A percentile compares a stretch with the other conserved stretches of the same genome.
phyloP scores from a whole-genome alignment of 2,888 invertebrate species.

The Eilema depressum region DNA sequence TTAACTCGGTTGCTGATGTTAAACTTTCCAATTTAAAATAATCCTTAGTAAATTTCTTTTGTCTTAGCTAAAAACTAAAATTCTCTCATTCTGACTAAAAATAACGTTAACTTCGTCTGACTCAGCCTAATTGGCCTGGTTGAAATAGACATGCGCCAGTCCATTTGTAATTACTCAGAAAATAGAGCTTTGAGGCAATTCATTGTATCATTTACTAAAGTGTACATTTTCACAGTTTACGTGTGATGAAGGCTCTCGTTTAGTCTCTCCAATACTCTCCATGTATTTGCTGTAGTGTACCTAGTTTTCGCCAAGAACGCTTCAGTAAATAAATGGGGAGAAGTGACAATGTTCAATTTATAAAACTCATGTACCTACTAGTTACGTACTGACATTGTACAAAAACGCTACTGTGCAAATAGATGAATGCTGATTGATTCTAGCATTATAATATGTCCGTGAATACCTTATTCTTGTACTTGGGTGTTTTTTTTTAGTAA shows the following conservation, averaged over 20 bases:
- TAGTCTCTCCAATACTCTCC: too few relatives aligned
- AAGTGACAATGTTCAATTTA: neutral
- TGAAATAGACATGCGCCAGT: too few relatives aligned
- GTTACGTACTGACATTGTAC: neutral
- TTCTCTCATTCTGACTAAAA: neutral
- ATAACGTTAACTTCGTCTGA: neutral
- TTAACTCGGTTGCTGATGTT: neutral
- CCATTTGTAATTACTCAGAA: neutral
- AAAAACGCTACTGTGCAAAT: too few relatives aligned
- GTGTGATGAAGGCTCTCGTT: neutral
- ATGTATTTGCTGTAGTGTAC: neutral
- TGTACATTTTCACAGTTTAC: neutral
- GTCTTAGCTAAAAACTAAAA: neutral
- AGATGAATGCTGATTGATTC: too few relatives aligned
- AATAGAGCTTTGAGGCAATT: neutral
- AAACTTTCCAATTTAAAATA: neutral
- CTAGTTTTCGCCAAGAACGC: neutral
- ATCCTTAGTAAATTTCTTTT: neutral
- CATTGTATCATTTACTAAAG: neutral
- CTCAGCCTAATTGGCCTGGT: neutral
- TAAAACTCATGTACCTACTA: too few relatives aligned
- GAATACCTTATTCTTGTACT: too few relatives aligned
- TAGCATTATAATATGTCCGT: too few relatives aligned
- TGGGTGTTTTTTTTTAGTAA: too few relatives aligned
- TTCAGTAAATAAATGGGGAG: neutral